phyloP scores from a whole-genome alignment of 2,797 vertebrate genomes.

The Hozukius guyotensis region DNA sequence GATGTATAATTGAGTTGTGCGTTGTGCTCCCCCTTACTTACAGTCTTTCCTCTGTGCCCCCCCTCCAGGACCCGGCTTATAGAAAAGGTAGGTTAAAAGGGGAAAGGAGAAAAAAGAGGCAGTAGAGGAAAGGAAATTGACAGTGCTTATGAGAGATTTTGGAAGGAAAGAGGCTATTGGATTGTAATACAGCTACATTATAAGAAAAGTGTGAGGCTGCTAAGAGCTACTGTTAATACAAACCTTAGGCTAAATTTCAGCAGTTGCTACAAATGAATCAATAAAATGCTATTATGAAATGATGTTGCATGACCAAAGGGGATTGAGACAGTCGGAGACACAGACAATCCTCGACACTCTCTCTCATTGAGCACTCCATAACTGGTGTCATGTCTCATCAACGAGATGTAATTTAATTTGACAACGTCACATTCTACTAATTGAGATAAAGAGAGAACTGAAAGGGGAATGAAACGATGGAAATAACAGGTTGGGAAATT shows the following conservation, averaged over 20 bases:
- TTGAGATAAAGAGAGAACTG: slow-evolving; percentile 45
- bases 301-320: slow-evolving; percentile 17
- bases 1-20: slow-evolving; percentile 80
- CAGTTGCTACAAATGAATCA: slow-evolving; percentile 31
- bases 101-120: not conserved
- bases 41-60: slow-evolving; percentile 13
- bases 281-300: slow-evolving; percentile 30
- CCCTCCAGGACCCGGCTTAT: slow-evolving; percentile 14
- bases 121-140: slow-evolving; percentile 4
- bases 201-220: slow-evolving; percentile 6
- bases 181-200: slow-evolving; percentile 7
- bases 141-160: slow-evolving; percentile 5
- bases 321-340: slow-evolving; percentile 19
- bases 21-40: slow-evolving; percentile 2
- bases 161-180: slow-evolving; percentile 1
- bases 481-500: slow-evolving; percentile 24
- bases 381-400: slow-evolving; percentile 56
- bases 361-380: slow-evolving; percentile 33
- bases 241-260: slow-evolving; percentile 18
- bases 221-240: slow-evolving; percentile 21
- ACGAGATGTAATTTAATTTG: slow-evolving; percentile 56
- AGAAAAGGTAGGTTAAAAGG: slow-evolving; percentile 45
- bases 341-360: slow-evolving; percentile 11
- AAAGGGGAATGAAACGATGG: slow-evolving; percentile 11
- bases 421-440: slow-evolving; percentile 54